phyloP scores from a whole-genome alignment of 2,113 vertebrate genomes.

The Chaetodon auriga region DNA sequence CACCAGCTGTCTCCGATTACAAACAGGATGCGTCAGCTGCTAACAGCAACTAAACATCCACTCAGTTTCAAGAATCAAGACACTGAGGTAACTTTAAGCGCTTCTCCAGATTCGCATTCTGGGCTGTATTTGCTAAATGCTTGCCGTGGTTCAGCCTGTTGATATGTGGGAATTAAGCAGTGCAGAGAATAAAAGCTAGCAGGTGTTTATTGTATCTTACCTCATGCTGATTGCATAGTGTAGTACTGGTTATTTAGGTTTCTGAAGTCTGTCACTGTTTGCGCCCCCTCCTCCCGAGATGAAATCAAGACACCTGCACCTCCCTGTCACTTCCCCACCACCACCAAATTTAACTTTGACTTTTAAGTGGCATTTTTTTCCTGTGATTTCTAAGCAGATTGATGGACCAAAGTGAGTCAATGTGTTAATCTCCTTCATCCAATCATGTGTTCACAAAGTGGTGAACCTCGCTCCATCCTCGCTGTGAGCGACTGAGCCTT shows the following conservation, averaged over 20 bases:
- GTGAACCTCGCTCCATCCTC: too few relatives aligned
- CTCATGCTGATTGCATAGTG: neutral
- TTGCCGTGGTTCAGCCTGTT: neutral
- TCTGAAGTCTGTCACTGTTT: neutral
- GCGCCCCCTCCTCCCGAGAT: too few relatives aligned
- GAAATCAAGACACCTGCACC: too few relatives aligned
- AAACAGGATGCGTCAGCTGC: conserved; percentile 59
- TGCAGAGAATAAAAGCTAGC: neutral
- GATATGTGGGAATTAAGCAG: neutral
- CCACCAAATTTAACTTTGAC: too few relatives aligned
- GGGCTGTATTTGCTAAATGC: neutral
- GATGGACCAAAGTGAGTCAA: too few relatives aligned
- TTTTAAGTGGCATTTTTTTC: too few relatives aligned
- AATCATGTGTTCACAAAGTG: too few relatives aligned
- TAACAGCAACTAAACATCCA: conserved; percentile 47
- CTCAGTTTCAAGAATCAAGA: conserved; percentile 21
- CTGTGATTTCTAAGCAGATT: too few relatives aligned
- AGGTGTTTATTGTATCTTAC: neutral
- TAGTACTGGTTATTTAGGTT: neutral
- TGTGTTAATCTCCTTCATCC: too few relatives aligned
- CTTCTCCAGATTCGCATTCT: conserved; percentile 8
- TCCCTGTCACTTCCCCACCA: neutral
- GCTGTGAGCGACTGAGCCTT: too few relatives aligned
- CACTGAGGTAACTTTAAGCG: neutral
- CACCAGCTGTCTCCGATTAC: conserved; percentile 70